Conservation (phyloP, 1,140 invertebrate species). For the Pectinophora gossypiella region DNA sequence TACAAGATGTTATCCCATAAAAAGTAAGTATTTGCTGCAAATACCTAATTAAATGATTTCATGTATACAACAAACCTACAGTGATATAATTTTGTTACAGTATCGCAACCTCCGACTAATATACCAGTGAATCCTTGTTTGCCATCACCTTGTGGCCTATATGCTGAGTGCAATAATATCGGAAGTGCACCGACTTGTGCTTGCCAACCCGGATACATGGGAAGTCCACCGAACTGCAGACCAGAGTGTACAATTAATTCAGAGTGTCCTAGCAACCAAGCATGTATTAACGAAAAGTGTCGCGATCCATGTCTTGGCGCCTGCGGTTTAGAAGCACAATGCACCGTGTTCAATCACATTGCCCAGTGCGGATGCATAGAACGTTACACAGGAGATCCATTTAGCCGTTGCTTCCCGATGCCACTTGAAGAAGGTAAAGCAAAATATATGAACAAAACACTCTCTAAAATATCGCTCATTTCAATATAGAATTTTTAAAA, state of each 20-base stretch:
- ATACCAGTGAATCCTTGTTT: conserved; percentile 75
- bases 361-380: conserved; percentile 85
- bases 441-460: conserved; percentile 64
- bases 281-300: conserved; percentile 84
- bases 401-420: conserved; percentile 83
- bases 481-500: background rate
- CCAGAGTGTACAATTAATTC: conserved; percentile 86
- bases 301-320: conserved; percentile 84
- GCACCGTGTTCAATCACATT: conserved; percentile 84
- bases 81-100: conserved; percentile 71
- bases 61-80: too few species aligned
- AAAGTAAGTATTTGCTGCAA: conserved; percentile 52
- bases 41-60: too few species aligned
- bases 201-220: conserved; percentile 78
- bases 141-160: conserved; percentile 81
- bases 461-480: conserved; percentile 39
- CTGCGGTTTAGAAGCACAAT: conserved; percentile 81
- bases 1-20: conserved; percentile 79
- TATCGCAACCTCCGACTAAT: conserved; percentile 61
- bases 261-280: conserved; percentile 86
- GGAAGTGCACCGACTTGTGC: conserved; percentile 77
- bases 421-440: conserved; percentile 51
- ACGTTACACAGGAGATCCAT: conserved; percentile 77
- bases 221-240: too few species aligned
- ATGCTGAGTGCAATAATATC: conserved; percentile 79